These are phyloP conservation scores for Pyrocoelia pectoralis DNA, from an alignment of 2,888 invertebrate species.

Conservation along the genomic window DNA sequence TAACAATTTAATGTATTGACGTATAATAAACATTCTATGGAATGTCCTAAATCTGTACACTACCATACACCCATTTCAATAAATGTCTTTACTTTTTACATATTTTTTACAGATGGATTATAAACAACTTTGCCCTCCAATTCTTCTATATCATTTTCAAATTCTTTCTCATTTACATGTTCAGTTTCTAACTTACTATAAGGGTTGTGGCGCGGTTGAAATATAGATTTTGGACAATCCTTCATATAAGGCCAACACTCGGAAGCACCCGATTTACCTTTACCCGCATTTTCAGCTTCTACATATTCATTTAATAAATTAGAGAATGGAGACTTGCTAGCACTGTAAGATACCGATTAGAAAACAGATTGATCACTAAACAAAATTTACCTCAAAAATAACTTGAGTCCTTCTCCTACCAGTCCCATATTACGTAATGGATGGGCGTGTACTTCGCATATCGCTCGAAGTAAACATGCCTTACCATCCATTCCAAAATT, in stretches of 20 bases:
- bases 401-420: constrained; percentile 81
- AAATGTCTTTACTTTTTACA: background rate
- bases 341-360: constrained; percentile 62
- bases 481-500: constrained; percentile 85
- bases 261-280: constrained; percentile 66
- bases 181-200: constrained; percentile 53
- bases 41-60: background rate
- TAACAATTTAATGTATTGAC: too few species aligned
- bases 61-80: background rate
- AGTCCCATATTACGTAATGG: constrained; percentile 80
- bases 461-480: constrained; percentile 82
- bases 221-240: constrained; percentile 83
- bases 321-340: constrained; percentile 83
- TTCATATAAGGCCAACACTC: constrained; percentile 89
- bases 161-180: background rate
- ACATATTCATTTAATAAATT: constrained; percentile 78
- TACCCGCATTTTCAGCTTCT: constrained; percentile 79
- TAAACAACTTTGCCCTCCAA: constrained; percentile 5
- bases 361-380: background rate
- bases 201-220: constrained; percentile 66
- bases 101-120: constrained; percentile 6
- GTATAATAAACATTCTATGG: background rate
- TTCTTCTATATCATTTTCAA: background rate
- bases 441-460: constrained; percentile 86
- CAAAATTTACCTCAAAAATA: constrained; percentile 80